phyloP scores from a whole-genome alignment of 2,113 vertebrate genomes.

The Leuciscus idus region DNA sequence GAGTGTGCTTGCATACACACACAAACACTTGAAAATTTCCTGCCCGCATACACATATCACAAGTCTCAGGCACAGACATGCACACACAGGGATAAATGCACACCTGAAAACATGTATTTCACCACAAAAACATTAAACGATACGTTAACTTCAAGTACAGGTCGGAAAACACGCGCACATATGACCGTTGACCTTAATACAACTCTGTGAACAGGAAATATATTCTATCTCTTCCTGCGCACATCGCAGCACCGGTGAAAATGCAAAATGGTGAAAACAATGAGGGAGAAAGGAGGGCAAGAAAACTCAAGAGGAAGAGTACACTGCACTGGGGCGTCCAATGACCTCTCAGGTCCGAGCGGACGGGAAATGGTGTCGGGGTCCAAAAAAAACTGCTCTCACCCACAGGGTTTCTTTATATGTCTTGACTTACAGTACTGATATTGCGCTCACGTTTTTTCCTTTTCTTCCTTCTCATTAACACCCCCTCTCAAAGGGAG shows the following conservation, averaged over 20 bases:
- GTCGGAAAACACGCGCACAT: not conserved
- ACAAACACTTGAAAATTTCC: conserved; percentile 21
- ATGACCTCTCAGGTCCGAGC: conserved; percentile 40
- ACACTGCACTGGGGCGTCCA: conserved; percentile 31
- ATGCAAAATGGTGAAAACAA: not conserved
- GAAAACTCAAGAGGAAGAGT: conserved; percentile 17
- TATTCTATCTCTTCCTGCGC: conserved; percentile 62
- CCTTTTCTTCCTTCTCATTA: conserved; percentile 41
- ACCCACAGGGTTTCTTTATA: conserved; percentile 24
- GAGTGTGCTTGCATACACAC: conserved; percentile 8
- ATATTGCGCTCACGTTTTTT: not conserved
- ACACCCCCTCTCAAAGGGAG: conserved; percentile 41
- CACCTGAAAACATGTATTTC: not conserved
- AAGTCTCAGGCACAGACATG: conserved; percentile 31
- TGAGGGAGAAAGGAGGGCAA: not conserved
- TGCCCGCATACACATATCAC: conserved; percentile 17
- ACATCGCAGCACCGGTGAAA: not conserved
- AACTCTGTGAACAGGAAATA: conserved; percentile 60
- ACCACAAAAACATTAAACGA: not conserved
- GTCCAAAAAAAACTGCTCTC: conserved; percentile 57
- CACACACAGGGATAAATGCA: conserved; percentile 1
- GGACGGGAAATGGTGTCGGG: conserved; percentile 54
- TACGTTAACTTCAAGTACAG: not conserved
- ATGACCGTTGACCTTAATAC: conserved; percentile 32
- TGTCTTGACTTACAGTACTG: conserved; percentile 34